phyloP scores from a whole-genome alignment of 2,113 vertebrate species.

The Chelonoidis abingdonii region DNA sequence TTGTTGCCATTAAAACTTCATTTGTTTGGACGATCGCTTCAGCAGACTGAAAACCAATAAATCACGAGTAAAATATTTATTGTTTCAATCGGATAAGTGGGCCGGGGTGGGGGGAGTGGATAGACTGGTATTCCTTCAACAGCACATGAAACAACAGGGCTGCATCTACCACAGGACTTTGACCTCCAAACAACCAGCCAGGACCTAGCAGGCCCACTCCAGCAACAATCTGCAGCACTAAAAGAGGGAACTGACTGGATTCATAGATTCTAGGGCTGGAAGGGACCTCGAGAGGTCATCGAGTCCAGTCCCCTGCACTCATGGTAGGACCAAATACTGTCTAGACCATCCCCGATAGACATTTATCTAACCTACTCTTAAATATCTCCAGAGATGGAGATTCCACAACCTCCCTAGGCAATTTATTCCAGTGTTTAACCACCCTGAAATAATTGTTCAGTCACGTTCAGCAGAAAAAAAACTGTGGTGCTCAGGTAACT shows the following conservation, averaged over 20 bases:
- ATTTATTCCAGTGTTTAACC: no score
- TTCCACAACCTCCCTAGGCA: no score
- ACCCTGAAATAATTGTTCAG: no score
- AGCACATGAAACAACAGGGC: background rate
- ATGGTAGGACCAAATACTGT: no score
- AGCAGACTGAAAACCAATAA: conserved; percentile 73
- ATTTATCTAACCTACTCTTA: no score
- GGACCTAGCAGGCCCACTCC: background rate
- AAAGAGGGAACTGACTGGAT: conserved; percentile 34
- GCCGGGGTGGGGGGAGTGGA: background rate
- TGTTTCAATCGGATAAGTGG: conserved; percentile 66
- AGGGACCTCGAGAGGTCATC: no score
- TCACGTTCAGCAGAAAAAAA: no score
- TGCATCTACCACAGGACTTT: background rate
- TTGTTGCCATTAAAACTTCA: conserved; percentile 74
- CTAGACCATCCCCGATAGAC: no score
- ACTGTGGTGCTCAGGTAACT: no score
- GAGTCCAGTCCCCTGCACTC: no score
- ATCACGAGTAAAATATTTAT: conserved; percentile 74
- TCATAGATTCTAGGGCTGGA: no score
- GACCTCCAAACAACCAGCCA: conserved; percentile 22
- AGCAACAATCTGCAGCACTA: conserved; percentile 19
- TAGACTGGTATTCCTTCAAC: conserved; percentile 53
- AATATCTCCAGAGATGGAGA: no score
- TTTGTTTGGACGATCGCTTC: conserved; percentile 76